Conservation (phyloP, 1,140 invertebrate genomes). For the Helicoverpa zea region DNA sequence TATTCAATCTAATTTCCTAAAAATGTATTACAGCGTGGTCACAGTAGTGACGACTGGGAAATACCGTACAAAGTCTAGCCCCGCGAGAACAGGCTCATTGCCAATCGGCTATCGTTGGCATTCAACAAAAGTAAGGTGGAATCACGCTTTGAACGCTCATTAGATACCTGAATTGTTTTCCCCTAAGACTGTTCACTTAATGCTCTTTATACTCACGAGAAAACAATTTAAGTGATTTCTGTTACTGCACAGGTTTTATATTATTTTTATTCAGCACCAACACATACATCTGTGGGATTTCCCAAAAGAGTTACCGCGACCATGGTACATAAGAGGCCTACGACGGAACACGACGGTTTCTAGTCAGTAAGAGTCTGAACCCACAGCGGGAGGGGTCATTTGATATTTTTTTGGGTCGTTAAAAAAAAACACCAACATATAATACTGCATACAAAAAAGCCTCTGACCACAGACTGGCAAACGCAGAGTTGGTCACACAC, state of each 20-base stretch:
- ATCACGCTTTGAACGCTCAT: slow-evolving; percentile 38
- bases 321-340: no score
- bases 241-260: background rate
- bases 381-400: no score
- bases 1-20: background rate
- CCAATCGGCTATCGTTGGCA: slow-evolving; percentile 34
- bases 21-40: background rate
- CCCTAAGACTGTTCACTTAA: slow-evolving; percentile 6
- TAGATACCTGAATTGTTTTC: slow-evolving; percentile 27
- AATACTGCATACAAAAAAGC: no score
- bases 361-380: no score
- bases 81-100: slow-evolving; percentile 43
- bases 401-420: no score
- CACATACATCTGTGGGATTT: no score
- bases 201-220: background rate
- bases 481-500: no score
- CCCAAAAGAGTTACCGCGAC: no score
- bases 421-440: no score
- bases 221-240: background rate
- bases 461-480: no score
- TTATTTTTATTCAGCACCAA: no score
- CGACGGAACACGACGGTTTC: no score
- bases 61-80: background rate
- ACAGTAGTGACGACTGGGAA: background rate
- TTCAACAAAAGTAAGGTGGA: slow-evolving; percentile 22